Base-by-base conservation (phyloP, 1,140 invertebrate species). In the Cyclargus thomasi region DNA sequence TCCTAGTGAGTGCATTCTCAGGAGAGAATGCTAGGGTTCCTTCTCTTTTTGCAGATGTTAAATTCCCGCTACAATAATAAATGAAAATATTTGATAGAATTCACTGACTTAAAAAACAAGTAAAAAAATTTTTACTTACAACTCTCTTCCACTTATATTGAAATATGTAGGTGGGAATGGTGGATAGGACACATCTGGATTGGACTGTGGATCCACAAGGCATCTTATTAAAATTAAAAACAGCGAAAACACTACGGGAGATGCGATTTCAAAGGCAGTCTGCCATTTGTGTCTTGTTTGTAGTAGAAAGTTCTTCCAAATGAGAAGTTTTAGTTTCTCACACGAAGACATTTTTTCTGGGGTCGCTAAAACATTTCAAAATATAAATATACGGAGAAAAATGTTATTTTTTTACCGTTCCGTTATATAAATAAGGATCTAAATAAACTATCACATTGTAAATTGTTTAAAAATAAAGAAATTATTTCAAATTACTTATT, bases 251-350 rank as follows among this genome's bases (percentile, higher is more conserved):
- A 96, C 83, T n/a, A 95, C 92, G 67, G 93, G 95, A 67, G 92
- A 88, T 20, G 93, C 80, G 80, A 97, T 91, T 90, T 97, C 96
- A 65, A 96, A 90, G 21, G 94, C 62, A 10, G 96, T 93, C 84
- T 96, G 95, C 71, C 93, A 84, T 78, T 95, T 95, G 85, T 95
- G 95, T 70, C 95, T 92, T 83, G 92, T 93, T 88, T 96, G 95
- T 8, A 97, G 89, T 11, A 94, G 91, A 91, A 94, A 95, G 82
- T 97, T 97, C 84, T 97, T 97, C 96, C 96, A 97, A 68, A 97
- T 88, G 6, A 97, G 88, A 8, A 97, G 91, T 62, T 88, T 83
- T 80, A 95, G 92, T 82, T 94, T 94, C 64, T 92, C 82, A 77
- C 72, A 82, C n/a, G 79, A 72, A 66, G 82, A 82, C 85, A 90